Evolutionary conservation across 2,113 vertebrate species (phyloP), one percentile per base, ranked within the genome.

Genomic region (Microcebus jonahi): DNA sequence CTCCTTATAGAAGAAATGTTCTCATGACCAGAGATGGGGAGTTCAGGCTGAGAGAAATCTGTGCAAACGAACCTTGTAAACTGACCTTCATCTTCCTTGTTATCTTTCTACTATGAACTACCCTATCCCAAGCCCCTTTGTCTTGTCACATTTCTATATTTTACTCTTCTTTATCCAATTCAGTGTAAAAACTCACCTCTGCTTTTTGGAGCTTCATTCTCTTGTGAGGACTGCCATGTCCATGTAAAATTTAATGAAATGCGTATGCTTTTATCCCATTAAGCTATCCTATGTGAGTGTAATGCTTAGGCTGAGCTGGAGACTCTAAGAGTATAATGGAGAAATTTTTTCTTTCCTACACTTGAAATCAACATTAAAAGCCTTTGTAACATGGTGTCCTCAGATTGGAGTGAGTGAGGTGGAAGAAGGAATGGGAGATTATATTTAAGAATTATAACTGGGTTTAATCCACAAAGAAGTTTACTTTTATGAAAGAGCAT

Each of bases 331-430:
- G 15, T 3, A 3, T 82, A 59, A n/a, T 48, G 63, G 45, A 39
- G 15, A 67, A 79, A 48, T 23, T 67, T 80, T 42, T 68, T 20
- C 48, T 80, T 67, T 14, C 27, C 12, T 68, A 23, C 29, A 61
- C 36, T 68, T 53, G 27, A 88, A 98, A 97, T 45, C 12, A 97
- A 55, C 23, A 94, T 96, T 96, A 97, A 71, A 88, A 88, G 10
- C 90, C 21, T 55, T 85, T 80, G 14, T 65, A 63, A 70, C 7
- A 94, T 59, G 13, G 48, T 57, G 39, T 91, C 59, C 39, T 97
- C 34, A 95, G 12, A 76, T 34, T 89, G 25, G 15, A 80, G 21
- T 90, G 55, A 80, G 6, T 65, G 36, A 20, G 65, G 7, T n/a
- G 21, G 20, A 31, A 86, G 79, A 89, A 85, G n/a, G 5, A 94